Evolutionary conservation across 2,888 invertebrate genomes (phyloP), one percentile per base, ranked within the genome.

Genomic region (Campoletis raptor): DNA sequence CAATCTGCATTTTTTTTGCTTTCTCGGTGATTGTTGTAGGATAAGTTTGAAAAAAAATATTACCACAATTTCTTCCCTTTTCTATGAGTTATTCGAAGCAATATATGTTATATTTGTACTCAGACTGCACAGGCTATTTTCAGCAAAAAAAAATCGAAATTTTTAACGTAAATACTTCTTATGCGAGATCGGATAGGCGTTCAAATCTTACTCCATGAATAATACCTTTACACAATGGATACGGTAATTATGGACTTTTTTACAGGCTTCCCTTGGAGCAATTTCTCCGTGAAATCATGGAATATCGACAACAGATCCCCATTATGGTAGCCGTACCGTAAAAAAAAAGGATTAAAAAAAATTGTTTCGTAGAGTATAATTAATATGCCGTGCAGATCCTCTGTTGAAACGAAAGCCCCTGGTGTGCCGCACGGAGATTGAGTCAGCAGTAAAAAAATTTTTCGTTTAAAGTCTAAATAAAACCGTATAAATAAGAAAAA

Each of bases 281-380:
- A 48, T 77, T 77, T 77, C 76, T 77, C 24, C 64, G 64, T 45
- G 64, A 30, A 30, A 77, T 66, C 30, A 66, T 76, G 21, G 76
- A 61, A 18, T 45, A 57, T 42, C 42, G 64, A 64, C 76, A 61
- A 30, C 76, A 76, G 57, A 57, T 48, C 18, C 45, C 48, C 18
- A 48, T 48, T 48, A 48, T 48, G 15, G 18, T 48, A 48, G 48
- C 18, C 15, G 48, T 5, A 48, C 48, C 15, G 15, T 48, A 48
- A 48, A 48, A n/a, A n/a, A 48, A 48, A 48, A 18, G 18, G 6
- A 48, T 48, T 48, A 18, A 48, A 12, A 45, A 12, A 0, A 12
- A 45, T 42, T 42, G 42, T 42, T 42, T 42, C 42, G 42, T 10
- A 1, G 42, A 42, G 42, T 42, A 10, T 42, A 42, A 42, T 42